Evolutionary conservation across 2,797 vertebrate species (phyloP), one percentile per base, ranked within the genome.

Genomic region (Lagorchestes hirsutus): DNA sequence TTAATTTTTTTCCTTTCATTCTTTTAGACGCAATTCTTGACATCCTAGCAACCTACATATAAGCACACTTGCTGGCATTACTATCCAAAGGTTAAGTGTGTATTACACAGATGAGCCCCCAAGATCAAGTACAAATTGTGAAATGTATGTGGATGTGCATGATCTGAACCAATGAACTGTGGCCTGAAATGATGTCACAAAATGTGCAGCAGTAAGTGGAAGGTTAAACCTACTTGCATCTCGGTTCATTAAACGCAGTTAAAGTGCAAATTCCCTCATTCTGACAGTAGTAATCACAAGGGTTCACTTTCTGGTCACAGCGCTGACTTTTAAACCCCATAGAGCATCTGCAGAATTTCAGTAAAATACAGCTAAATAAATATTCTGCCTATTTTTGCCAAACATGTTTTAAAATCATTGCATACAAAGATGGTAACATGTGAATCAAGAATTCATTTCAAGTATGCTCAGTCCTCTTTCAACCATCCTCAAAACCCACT

Each of bases 211-310:
- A 91, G 98, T 99, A 99, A 99, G 98, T 98, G 99, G 99, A 99
- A 99, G 99, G 98, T 99, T 99, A 99, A 99, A 99, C 99, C 99
- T 99, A 99, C 99, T 99, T 99, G 99, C 99, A 99, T 99, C 99
- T 99, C 96, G 99, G 99, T 99, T 99, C 99, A 99, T 99, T 99
- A 99, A 99, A 99, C 99, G 99, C 98, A 98, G 99, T 99, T 99
- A 99, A 99, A 99, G 99, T 99, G 99, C 99, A 99, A 99, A 99
- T 99, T 99, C 99, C 99, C 99, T 99, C 99, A 99, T 99, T 99
- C 99, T 99, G 99, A 99, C 99, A 99, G 99, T 99, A 99, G 99
- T 99, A 99, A 99, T 99, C 99, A 99, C 99, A 99, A 98, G 99
- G 99, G 99, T 99, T 99, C 99, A 99, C 99, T 99, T 99, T 99